phyloP scores from a whole-genome alignment of 2,888 invertebrate species.

The Acheta domesticus region DNA sequence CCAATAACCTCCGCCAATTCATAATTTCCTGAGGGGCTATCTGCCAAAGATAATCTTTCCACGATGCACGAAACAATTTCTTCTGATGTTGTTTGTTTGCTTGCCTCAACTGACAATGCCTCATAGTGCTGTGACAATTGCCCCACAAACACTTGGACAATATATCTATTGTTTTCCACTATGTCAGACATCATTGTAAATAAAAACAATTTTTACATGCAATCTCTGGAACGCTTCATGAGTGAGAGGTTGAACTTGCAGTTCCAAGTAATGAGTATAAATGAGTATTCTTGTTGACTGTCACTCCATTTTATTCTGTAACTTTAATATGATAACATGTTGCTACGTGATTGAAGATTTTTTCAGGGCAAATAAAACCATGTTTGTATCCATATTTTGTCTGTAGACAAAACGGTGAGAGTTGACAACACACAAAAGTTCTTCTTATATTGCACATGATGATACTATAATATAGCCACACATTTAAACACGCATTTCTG shows the following conservation, averaged over 20 bases:
- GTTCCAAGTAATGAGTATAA: constrained; percentile 1
- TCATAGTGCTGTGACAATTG: constrained; percentile 84
- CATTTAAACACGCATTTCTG: neutral
- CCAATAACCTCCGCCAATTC: constrained; percentile 87
- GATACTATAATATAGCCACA: neutral
- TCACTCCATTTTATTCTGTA: no score
- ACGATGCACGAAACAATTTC: constrained; percentile 88
- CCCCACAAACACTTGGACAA: constrained; percentile 85
- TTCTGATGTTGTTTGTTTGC: constrained; percentile 86
- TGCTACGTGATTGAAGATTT: no score
- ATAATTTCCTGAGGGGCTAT: constrained; percentile 60
- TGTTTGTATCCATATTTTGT: no score
- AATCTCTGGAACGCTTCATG: constrained; percentile 11
- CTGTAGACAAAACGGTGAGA: no score
- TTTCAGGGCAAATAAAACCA: no score
- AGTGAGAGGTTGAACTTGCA: neutral
- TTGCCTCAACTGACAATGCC: constrained; percentile 84
- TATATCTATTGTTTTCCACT: constrained; percentile 61
- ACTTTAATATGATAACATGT: no score
- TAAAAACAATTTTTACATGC: constrained; percentile 22
- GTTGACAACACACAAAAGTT: neutral
- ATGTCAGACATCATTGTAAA: constrained; percentile 33
- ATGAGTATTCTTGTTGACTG: no score
- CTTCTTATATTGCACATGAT: neutral
- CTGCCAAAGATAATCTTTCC: constrained; percentile 63